A percentile compares a stretch with the other conserved stretches of the same genome.
These are phyloP conservation scores for Silurus glanis DNA, from an alignment of 2,113 vertebrate genomes.

Conservation along the genomic window DNA sequence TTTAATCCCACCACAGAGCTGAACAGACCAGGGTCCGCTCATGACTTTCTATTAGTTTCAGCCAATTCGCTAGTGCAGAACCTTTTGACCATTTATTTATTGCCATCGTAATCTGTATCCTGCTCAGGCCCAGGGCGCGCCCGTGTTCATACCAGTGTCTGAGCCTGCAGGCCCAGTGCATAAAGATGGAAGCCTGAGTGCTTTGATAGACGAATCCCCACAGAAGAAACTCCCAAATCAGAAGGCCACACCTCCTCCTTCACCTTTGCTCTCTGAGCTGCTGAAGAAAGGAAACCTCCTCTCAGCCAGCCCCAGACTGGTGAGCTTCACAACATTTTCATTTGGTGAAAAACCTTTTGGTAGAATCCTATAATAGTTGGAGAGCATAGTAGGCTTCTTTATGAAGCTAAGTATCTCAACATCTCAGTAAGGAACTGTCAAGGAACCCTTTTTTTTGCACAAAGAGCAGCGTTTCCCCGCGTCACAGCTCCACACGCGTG, in stretches of 20 bases:
- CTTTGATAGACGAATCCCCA: slow-evolving; percentile 90
- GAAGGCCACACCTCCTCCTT: slow-evolving; percentile 95
- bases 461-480: not conserved
- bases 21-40: not conserved
- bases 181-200: slow-evolving; percentile 86
- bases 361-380: not conserved
- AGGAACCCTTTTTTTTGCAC: not conserved
- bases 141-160: slow-evolving; percentile 76
- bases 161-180: slow-evolving; percentile 84
- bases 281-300: slow-evolving; percentile 97
- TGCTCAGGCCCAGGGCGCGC: slow-evolving; percentile 81
- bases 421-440: not conserved
- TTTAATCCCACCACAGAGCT: not conserved
- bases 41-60: not conserved
- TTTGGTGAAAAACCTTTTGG: not conserved
- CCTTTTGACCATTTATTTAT: not conserved
- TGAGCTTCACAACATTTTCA: slow-evolving; percentile 65
- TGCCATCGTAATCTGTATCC: not conserved
- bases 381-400: not conserved
- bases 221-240: slow-evolving; percentile 94
- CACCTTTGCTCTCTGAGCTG: slow-evolving; percentile 96
- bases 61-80: not conserved
- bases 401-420: not conserved
- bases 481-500: not conserved
- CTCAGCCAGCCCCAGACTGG: slow-evolving; percentile 93